Conservation (phyloP, 2,888 invertebrate genomes). For the Coleophora deauratella region DNA sequence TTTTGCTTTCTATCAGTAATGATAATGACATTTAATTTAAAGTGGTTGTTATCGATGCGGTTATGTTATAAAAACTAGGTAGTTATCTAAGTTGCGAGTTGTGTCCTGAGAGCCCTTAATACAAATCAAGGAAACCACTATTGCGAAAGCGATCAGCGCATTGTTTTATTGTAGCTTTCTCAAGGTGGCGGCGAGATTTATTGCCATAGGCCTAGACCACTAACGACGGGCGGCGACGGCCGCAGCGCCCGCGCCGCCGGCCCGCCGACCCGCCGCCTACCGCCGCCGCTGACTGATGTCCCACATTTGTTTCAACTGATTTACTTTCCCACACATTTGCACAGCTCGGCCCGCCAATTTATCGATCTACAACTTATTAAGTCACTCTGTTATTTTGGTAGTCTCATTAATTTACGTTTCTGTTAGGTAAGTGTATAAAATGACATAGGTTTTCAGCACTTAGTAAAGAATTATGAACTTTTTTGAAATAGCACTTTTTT, state of each 20-base stretch:
- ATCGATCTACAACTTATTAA: constrained; percentile 32
- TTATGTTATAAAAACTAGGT: too few species aligned
- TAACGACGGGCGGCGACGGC: constrained; percentile 46
- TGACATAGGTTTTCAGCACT: too few species aligned
- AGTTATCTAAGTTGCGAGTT: background rate
- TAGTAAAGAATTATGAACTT: too few species aligned
- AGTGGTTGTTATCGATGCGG: background rate
- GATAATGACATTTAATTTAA: too few species aligned
- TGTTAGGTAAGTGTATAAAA: background rate
- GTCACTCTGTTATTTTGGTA: constrained; percentile 10
- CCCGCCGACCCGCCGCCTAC: constrained; percentile 18
- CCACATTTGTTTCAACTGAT: constrained; percentile 70
- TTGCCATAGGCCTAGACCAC: constrained; percentile 56
- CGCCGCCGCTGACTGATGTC: constrained; percentile 52
- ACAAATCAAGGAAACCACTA: background rate
- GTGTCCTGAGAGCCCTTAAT: background rate
- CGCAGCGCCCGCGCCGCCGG: too few species aligned
- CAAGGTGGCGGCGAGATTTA: constrained; percentile 65
- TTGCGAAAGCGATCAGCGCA: constrained; percentile 19
- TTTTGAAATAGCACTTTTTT: too few species aligned
- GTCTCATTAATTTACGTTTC: constrained; percentile 5
- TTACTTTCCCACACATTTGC: constrained; percentile 57
- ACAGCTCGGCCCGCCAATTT: constrained; percentile 33
- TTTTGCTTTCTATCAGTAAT: constrained; percentile 17
- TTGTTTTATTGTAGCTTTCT: constrained; percentile 40